A percentile compares a stretch with the other conserved stretches of the same genome.
phyloP scores from a whole-genome alignment of 2,888 invertebrate species.

The Stenichneumon culpator region DNA sequence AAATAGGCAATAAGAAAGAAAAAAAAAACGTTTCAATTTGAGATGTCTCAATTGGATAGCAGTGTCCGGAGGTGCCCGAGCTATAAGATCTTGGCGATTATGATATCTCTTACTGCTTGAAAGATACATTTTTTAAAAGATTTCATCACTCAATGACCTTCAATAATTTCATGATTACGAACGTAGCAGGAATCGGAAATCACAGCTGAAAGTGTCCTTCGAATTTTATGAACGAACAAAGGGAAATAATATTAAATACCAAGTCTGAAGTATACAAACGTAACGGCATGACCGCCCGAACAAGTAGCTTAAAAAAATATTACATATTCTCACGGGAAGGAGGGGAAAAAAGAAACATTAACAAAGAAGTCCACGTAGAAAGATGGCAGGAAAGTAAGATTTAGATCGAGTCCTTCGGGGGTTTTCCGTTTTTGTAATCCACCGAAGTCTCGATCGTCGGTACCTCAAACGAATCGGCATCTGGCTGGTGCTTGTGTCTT shows the following conservation, averaged over 20 bases:
- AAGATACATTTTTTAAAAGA: too few relatives aligned
- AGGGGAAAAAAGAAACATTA: constrained; percentile 39
- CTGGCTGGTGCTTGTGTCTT: too few relatives aligned
- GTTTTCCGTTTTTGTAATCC: background rate
- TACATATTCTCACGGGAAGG: background rate
- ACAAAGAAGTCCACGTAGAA: constrained; percentile 65
- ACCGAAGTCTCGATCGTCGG: too few relatives aligned
- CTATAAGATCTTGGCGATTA: too few relatives aligned
- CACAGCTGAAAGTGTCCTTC: constrained; percentile 25
- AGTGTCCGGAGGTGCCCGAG: too few relatives aligned
- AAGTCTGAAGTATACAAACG: constrained; percentile 13
- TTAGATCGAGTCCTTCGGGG: constrained; percentile 6
- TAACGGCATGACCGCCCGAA: background rate
- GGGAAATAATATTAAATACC: background rate
- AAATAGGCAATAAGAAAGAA: too few relatives aligned
- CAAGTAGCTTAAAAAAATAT: background rate
- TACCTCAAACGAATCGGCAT: too few relatives aligned
- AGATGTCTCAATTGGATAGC: too few relatives aligned
- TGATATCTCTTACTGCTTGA: too few relatives aligned
- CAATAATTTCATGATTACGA: too few relatives aligned
- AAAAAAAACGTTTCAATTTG: too few relatives aligned
- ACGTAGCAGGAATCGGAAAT: constrained; percentile 9
- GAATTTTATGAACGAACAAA: constrained; percentile 32
- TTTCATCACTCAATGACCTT: too few relatives aligned
- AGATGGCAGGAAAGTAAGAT: constrained; percentile 28